Evolutionary conservation across 2,113 vertebrate species (phyloP).

Genomic region (Pangasianodon hypophthalmus): DNA sequence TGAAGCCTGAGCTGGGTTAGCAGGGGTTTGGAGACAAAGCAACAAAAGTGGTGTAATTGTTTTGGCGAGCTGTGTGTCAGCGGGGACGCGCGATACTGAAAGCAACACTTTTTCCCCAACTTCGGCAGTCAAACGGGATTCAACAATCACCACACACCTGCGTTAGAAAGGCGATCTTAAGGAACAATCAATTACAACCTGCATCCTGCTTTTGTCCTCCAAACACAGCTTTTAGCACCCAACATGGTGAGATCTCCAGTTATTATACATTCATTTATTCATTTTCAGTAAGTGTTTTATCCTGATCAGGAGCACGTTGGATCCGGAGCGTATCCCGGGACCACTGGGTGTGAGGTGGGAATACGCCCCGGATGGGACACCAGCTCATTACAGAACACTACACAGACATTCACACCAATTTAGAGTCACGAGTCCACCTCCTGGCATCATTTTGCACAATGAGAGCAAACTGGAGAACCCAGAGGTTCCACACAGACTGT

Average conservation of each 20-base stretch:
- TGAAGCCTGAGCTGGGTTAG: constrained; percentile 60
- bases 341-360: not conserved
- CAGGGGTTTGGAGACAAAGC: constrained; percentile 63
- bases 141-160: constrained; percentile 68
- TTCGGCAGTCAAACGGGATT: constrained; percentile 66
- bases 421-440: not conserved
- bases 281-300: not conserved
- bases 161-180: constrained; percentile 70
- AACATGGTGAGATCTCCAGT: constrained; percentile 63
- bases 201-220: constrained; percentile 69
- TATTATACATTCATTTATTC: constrained; percentile 67
- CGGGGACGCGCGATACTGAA: constrained; percentile 58
- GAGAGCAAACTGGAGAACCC: not conserved
- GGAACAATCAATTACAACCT: constrained; percentile 78
- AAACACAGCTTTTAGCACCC: constrained; percentile 67
- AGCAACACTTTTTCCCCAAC: constrained; percentile 59
- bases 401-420: not conserved
- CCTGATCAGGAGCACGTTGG: not conserved
- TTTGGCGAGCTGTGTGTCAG: constrained; percentile 68
- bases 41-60: constrained; percentile 67
- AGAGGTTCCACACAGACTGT: not conserved
- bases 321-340: not conserved
- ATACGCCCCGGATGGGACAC: not conserved
- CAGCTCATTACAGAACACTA: not conserved
- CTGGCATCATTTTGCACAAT: not conserved